Evolutionary conservation across 23 tunicate species (phyloP), one percentile per base, ranked within the genome.

Genomic region (Ciona savignyi): DNA sequence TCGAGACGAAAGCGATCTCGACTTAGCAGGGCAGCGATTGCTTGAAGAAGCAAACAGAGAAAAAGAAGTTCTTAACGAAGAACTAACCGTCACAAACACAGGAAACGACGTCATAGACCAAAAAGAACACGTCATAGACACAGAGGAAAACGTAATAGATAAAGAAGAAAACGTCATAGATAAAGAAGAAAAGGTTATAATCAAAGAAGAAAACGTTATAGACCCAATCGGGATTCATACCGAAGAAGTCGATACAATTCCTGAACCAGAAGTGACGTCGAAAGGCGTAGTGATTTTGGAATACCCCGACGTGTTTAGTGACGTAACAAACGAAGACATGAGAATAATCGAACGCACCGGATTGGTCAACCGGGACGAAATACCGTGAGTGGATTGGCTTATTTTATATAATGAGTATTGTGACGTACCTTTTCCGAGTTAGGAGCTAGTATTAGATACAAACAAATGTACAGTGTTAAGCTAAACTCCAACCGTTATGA

Each of bases 261-360:
- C 28, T 11, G 4, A 20, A 63, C 24, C 67, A 25, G 28, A 22
- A 63, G 67, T 25, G 28, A 25, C 26, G 28, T 23, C 26, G 6
- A 11, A 4, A 4, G 24, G 22, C 26, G 6, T 63, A 23, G 67
- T 63, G 15, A n/a, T 63, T 6, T 11, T 63, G 26, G 67, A 63
- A 63, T n/a, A 23, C 6, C 26, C 67, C 4, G 28, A 63, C 28
- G 67, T 63, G 15, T 22, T 63, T 9, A 63, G 67, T 63, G 67
- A 63, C 26, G 67, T 63, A n/a, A 63, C 26, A 72, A 32, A 49
- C 21, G 64, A 48, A 3, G 76, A 72, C 56, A 72, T 72, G 76
- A 72, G 76, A 49, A 72, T 72, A 6, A 72, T 72, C 20, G 76
- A 72, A 72, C 63, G 32, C 63, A 72, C 76, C 2, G 76, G 76